phyloP scores from a whole-genome alignment of 2,113 vertebrate genomes.

The Notechis scutatus region DNA sequence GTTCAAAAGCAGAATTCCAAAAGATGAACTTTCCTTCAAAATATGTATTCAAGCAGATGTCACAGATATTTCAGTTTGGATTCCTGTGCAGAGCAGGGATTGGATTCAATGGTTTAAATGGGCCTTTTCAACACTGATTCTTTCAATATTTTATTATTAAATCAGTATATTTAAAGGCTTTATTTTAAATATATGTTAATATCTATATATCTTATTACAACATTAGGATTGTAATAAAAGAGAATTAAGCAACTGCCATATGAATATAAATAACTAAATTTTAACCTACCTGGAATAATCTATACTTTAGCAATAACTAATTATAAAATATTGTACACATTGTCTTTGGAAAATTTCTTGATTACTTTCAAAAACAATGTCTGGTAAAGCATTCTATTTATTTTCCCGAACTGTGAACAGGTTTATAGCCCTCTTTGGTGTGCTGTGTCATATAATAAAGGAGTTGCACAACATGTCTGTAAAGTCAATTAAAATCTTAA shows the following conservation, averaged over 20 bases:
- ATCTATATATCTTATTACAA: neutral
- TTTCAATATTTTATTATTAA: neutral
- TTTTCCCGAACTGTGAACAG: neutral
- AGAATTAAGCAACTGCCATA: neutral
- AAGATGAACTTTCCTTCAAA: neutral
- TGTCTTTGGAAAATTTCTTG: neutral
- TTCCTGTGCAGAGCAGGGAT: neutral
- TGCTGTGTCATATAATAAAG: neutral
- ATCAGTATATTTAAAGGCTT: neutral
- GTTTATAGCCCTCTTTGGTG: neutral
- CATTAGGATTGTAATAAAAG: neutral
- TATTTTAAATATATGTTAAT: neutral
- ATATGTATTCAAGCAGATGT: neutral
- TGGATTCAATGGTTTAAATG: neutral
- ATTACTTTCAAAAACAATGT: neutral
- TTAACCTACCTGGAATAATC: neutral
- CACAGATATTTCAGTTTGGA: neutral
- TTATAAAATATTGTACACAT: neutral
- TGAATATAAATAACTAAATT: neutral
- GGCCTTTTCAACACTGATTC: neutral
- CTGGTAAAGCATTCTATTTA: conserved; percentile 16
- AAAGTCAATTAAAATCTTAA: neutral
- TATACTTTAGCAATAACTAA: neutral
- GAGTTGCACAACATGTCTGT: neutral
- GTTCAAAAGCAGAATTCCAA: neutral